phyloP scores from a whole-genome alignment of 2,888 invertebrate genomes.

The Sepioteuthis lessoniana region DNA sequence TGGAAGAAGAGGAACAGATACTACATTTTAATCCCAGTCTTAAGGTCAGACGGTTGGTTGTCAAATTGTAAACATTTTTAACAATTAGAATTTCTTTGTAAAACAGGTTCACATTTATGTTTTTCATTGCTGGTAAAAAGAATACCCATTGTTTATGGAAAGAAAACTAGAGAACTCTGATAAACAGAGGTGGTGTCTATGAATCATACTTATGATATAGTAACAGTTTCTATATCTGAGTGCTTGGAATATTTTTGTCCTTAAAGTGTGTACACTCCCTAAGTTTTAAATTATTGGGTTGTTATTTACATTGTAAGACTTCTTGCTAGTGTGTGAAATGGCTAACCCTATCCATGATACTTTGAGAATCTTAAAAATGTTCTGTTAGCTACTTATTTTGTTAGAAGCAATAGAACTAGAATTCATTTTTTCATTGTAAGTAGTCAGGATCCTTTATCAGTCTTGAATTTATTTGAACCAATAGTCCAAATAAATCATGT shows the following conservation, averaged over 20 bases:
- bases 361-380: background rate
- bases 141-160: background rate
- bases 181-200: background rate
- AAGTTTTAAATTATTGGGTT: background rate
- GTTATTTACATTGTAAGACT: background rate
- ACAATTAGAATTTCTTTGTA: too few relatives aligned
- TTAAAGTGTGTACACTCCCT: background rate
- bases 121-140: too few relatives aligned
- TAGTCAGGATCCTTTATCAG: too few relatives aligned
- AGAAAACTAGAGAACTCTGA: background rate
- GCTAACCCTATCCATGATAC: background rate
- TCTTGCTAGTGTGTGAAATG: background rate
- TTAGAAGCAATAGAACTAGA: background rate
- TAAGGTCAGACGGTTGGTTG: too few relatives aligned
- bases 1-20: too few relatives aligned
- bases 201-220: background rate
- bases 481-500: too few relatives aligned
- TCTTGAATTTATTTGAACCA: too few relatives aligned
- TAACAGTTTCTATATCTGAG: too few relatives aligned
- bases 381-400: too few relatives aligned
- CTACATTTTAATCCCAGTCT: too few relatives aligned
- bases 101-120: too few relatives aligned
- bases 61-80: too few relatives aligned
- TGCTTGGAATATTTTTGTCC: background rate
- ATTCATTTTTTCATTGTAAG: background rate